Base-by-base conservation (phyloP, 2,797 vertebrate genomes). In the Bradypodion pumilum region DNA sequence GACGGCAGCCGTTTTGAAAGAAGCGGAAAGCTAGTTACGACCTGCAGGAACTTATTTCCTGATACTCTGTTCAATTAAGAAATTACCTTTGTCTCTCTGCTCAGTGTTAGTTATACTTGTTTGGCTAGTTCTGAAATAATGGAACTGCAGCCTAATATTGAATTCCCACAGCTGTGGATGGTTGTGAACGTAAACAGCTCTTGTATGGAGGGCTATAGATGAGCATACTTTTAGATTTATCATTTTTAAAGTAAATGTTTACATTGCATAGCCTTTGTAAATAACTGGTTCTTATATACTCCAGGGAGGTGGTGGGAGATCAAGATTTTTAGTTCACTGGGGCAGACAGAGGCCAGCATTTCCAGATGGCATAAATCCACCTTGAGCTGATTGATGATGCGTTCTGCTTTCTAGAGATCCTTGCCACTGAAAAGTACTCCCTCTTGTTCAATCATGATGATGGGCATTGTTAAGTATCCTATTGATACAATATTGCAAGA, bases 201-300 rank as follows among this genome's bases (percentile, higher is more conserved):
- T 73, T 85, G 80, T 76, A 16, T 81, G 6, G 66, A 93, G 91
- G 89, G 90, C 93, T 92, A 97, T 97, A 90, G 93, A 96, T 95
- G 97, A 98, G 97, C 98, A 98, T n/a, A 98, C 99, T 94, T 92
- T 93, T 94, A 84, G 95, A 94, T 95, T 94, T 94, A 93, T 95
- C 95, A 95, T 92, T 56, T 56, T 56, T 56, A 19, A 16, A 56
- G 95, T 91, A 95, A 94, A 95, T 96, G 93, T 95, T 95, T 95
- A 94, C 95, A 91, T 95, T 94, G 91, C 94, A 91, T 88, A 91
- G 88, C 89, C 92, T 93, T 94, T 65, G 29, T 25, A 74, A 73
- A 52, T 52, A 27, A 65, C 79, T 16, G 35, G 68, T 19, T 32
- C 23, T 25, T 25, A 70, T 74, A 72, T n/a, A 5, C 29, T 60